Percentiles rank a stretch among this genome's conserved stretches.
Evolutionary conservation across 2,888 invertebrate genomes (phyloP).

Genomic region (Pachydiplax longipennis): DNA sequence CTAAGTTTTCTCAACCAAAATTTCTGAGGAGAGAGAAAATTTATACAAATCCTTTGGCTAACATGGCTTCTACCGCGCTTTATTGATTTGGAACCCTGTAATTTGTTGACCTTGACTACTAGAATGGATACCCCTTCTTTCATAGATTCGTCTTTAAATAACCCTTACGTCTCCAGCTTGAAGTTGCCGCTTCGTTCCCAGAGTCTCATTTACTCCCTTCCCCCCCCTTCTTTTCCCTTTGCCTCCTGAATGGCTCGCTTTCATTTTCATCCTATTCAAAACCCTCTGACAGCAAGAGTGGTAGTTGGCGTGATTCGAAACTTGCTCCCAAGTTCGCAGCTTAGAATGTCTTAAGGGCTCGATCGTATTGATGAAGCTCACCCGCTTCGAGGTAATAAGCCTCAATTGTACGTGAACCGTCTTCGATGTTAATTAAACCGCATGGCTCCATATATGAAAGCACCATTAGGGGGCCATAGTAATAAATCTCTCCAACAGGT

Average conservation of each 20-base stretch:
- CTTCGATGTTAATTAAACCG: too few relatives aligned
- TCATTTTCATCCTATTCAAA: neutral
- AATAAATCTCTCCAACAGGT: too few relatives aligned
- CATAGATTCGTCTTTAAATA: neutral
- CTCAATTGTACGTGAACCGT: too few relatives aligned
- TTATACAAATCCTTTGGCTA: neutral
- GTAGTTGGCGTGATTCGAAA: too few relatives aligned
- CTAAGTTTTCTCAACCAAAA: neutral
- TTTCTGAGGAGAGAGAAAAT: neutral
- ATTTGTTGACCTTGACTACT: slow-evolving; percentile 1
- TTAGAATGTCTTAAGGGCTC: too few relatives aligned
- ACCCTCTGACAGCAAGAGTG: too few relatives aligned
- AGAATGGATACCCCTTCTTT: neutral
- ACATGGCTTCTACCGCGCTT: neutral
- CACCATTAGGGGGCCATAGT: too few relatives aligned
- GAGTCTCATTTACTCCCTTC: neutral
- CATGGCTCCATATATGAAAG: too few relatives aligned
- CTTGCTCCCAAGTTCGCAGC: too few relatives aligned
- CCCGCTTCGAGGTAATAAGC: too few relatives aligned
- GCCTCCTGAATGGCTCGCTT: neutral
- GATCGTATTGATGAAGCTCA: too few relatives aligned
- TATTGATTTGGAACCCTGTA: neutral
- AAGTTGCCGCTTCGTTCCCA: neutral
- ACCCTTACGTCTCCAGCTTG: neutral
- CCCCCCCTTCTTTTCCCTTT: neutral